Evolutionary conservation across 2,888 invertebrate genomes (phyloP), one percentile per base, ranked within the genome.

Genomic region (Ernsta delagoae): DNA sequence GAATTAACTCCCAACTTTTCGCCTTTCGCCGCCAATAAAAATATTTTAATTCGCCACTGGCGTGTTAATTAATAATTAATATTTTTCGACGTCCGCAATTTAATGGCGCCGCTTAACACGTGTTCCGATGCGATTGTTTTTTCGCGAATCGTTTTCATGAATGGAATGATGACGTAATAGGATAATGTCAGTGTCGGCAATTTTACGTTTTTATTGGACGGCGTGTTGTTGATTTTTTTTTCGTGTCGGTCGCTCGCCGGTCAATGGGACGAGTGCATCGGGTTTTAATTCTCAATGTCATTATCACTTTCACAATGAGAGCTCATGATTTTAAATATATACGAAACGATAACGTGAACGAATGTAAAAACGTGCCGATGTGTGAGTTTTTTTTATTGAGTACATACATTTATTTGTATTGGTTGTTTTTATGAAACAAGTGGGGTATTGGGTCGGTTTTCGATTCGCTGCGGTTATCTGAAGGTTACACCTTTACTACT

Each of bases 161-260:
- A 93, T 93, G 93, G 80, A 87, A 86, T 89, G 90, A 91, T 92
- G 92, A 92, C 92, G 92, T 92, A 92, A 92, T 93, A 90, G 92
- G 90, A 92, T 92, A 92, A 92, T 92, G 91, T 90, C 90, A 89
- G 87, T 85, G 87, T 82, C 83, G 87, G 87, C 85, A 86, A 90
- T 92, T 92, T 92, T 86, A 90, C 91, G 89, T 93, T 92, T 92
- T 92, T 92, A 92, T 92, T 92, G 90, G 89, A 81, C 79, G 79
- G 83, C 83, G 84, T 85, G 89, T 84, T 86, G 85, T 86, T 86
- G 85, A 78, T 87, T 91, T 92, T 85, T 89, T 90, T 90, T 85
- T 81, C 75, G 75, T 79, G 84, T 83, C 87, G 86, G 82, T 83
- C 82, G 83, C 77, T 77, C 80, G 82, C 84, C 87, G 87, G 91